Evolutionary conservation across 2,797 vertebrate genomes (phyloP).

Genomic region (Sebastes jordani): DNA sequence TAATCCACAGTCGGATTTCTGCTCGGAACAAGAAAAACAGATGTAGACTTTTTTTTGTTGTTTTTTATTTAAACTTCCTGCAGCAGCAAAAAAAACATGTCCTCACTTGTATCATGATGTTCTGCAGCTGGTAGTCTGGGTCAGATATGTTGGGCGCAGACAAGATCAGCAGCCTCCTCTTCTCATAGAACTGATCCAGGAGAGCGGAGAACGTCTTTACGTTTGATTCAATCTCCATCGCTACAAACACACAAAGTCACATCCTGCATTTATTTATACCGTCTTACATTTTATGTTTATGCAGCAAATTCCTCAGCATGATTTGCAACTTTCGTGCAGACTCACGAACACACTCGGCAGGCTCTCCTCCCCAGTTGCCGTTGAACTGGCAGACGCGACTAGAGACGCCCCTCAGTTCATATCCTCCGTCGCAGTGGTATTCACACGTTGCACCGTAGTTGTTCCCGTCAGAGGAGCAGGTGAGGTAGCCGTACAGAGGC

Average conservation of each 20-base stretch:
- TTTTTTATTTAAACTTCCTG: neutral
- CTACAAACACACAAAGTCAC: constrained; percentile 69
- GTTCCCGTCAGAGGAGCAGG: constrained; percentile 88
- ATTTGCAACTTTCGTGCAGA: constrained; percentile 2
- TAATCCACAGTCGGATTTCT: constrained; percentile 91
- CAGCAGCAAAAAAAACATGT: neutral
- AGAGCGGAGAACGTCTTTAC: constrained; percentile 87
- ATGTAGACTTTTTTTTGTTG: neutral
- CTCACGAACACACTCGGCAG: constrained; percentile 83
- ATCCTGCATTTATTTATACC: neutral
- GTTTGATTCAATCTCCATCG: constrained; percentile 89
- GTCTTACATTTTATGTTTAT: neutral
- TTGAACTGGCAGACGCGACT: constrained; percentile 89
- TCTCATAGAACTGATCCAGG: constrained; percentile 94
- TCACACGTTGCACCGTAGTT: constrained; percentile 94
- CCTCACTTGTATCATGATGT: constrained; percentile 91
- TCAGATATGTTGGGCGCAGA: constrained; percentile 89
- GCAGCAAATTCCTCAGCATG: neutral
- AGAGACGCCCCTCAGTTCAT: constrained; percentile 84
- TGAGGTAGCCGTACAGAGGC: constrained; percentile 89
- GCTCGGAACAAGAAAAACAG: neutral
- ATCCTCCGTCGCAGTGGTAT: constrained; percentile 90
- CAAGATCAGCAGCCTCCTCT: constrained; percentile 89
- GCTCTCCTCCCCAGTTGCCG: constrained; percentile 87
- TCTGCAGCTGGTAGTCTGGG: constrained; percentile 91